Evolutionary conservation across 1,140 invertebrate species (phyloP).

Genomic region (Pararge aegeria): DNA sequence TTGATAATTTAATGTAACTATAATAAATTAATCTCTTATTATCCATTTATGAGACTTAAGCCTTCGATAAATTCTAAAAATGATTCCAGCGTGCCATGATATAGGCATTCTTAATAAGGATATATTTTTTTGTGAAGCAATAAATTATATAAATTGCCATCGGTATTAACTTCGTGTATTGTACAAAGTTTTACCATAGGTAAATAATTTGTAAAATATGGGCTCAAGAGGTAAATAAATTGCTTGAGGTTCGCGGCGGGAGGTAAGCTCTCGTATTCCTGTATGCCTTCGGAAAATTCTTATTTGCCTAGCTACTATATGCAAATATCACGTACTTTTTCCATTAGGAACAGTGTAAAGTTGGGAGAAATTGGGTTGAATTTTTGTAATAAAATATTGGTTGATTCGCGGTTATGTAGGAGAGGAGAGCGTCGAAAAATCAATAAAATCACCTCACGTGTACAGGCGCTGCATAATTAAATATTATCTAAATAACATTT

Average conservation of each 20-base stretch:
- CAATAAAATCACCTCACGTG: no score
- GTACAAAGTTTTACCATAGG: conserved; percentile 26
- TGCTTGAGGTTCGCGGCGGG: conserved; percentile 24
- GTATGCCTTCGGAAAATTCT: background rate
- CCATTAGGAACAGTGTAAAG: no score
- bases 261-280: conserved; percentile 4
- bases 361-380: no score
- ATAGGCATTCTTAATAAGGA: conserved; percentile 21
- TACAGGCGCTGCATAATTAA: no score
- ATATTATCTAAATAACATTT: no score
- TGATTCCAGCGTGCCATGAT: conserved; percentile 23
- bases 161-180: conserved; percentile 25
- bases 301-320: no score
- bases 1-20: background rate
- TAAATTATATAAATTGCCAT: conserved; percentile 37
- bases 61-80: conserved; percentile 23
- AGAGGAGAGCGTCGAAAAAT: no score
- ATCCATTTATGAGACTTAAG: conserved; percentile 12
- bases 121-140: conserved; percentile 26
- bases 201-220: conserved; percentile 31
- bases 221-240: conserved; percentile 29
- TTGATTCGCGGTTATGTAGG: no score
- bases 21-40: conserved; percentile 2
- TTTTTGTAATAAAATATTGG: no score
- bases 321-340: no score